Evolutionary conservation across 2,888 invertebrate genomes (phyloP).

Genomic region (Lepetodrilus schrolli): DNA sequence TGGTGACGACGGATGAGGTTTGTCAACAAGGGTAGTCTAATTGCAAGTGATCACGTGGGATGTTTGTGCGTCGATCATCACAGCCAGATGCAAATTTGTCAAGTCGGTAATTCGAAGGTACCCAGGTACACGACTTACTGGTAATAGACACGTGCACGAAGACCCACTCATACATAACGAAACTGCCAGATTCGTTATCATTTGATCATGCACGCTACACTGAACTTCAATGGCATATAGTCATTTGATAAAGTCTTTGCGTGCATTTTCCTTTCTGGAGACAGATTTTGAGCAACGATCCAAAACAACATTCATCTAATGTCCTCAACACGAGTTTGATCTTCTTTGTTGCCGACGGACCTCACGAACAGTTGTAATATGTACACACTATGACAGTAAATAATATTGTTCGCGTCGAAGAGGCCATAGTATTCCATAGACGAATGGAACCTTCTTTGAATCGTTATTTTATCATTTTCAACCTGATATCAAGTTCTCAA

Average conservation of each 20-base stretch:
- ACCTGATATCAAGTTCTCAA: too few species aligned
- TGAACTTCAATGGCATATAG: background rate
- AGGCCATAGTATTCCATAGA: too few species aligned
- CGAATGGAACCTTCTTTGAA: too few species aligned
- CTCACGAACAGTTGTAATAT: too few species aligned
- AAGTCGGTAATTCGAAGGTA: background rate
- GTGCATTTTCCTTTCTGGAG: background rate
- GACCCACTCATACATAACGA: background rate
- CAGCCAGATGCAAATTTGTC: background rate
- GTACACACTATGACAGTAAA: too few species aligned
- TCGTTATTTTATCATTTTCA: too few species aligned
- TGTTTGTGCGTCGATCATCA: background rate
- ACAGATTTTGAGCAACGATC: conserved; percentile 12
- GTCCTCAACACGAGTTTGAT: too few species aligned
- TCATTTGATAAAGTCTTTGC: background rate
- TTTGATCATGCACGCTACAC: background rate
- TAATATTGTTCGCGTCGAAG: too few species aligned
- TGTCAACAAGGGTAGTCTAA: background rate
- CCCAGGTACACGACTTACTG: background rate
- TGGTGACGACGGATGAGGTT: background rate
- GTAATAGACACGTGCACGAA: background rate
- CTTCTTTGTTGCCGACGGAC: conserved; percentile 10
- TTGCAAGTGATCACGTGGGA: background rate
- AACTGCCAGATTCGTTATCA: conserved; percentile 1
- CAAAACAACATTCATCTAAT: background rate